Percentiles rank a stretch among this genome's conserved stretches.
Conservation (phyloP, 1,140 invertebrate genomes). For the Drosophila orosa region DNA sequence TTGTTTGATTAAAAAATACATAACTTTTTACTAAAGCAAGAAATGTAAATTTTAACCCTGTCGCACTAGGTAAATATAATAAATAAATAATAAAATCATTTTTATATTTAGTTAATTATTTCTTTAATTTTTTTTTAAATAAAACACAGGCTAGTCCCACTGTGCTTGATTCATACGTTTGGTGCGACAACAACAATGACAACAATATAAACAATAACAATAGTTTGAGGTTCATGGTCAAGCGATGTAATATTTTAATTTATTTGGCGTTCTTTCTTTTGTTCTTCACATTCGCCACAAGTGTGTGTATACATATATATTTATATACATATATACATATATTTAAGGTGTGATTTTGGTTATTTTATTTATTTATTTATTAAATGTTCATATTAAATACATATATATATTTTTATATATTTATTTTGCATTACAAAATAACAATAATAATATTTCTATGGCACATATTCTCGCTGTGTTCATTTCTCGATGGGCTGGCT, state of each 20-base stretch:
- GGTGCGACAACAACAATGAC: conserved; percentile 10
- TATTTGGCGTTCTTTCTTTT: conserved; percentile 64
- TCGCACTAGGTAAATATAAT: too few relatives aligned
- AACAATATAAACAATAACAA: conserved; percentile 16
- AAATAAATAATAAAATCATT: background rate
- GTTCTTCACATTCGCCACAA: conserved; percentile 14
- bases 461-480: background rate
- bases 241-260: conserved; percentile 76
- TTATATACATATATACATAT: background rate
- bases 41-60: too few relatives aligned
- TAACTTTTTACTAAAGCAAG: too few relatives aligned
- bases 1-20: too few relatives aligned
- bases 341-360: too few relatives aligned
- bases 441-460: background rate
- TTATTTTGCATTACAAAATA: background rate
- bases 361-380: background rate
- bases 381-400: too few relatives aligned
- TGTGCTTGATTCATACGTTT: conserved; percentile 29
- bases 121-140: background rate
- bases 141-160: conserved; percentile 11
- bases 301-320: background rate
- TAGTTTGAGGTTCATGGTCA: conserved; percentile 68
- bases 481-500: too few relatives aligned
- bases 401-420: background rate
- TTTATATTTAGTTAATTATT: background rate